phyloP scores from a whole-genome alignment of 2,797 vertebrate genomes.

The Tympanoctomys barrerae region DNA sequence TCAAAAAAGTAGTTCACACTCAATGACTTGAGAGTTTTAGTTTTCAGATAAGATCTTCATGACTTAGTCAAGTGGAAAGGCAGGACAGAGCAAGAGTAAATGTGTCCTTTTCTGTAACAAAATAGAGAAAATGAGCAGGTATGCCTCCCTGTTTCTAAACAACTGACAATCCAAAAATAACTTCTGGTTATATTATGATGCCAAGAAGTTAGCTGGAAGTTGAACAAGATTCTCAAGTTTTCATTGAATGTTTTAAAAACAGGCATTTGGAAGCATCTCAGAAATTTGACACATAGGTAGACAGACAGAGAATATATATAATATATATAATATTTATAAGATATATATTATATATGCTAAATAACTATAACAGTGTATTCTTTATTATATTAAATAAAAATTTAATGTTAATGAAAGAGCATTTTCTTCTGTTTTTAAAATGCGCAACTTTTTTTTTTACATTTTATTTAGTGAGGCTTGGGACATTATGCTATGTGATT shows the following conservation, averaged over 20 bases:
- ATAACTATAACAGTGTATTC: slow-evolving; percentile 41
- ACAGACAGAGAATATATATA: too few species aligned
- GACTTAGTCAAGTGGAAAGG: background rate
- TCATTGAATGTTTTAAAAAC: slow-evolving; percentile 58
- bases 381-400: slow-evolving; percentile 34
- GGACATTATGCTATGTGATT: slow-evolving; percentile 64
- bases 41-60: background rate
- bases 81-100: background rate
- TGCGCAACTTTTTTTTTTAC: background rate
- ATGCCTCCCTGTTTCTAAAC: background rate
- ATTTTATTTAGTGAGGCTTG: slow-evolving; percentile 73
- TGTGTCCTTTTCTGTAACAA: background rate
- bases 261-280: slow-evolving; percentile 4
- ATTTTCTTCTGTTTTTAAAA: slow-evolving; percentile 41
- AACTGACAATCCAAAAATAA: slow-evolving; percentile 50
- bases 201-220: slow-evolving; percentile 38
- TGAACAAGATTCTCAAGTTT: slow-evolving; percentile 29
- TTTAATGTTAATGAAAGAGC: slow-evolving; percentile 32
- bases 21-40: background rate
- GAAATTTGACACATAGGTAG: background rate
- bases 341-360: background rate
- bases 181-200: background rate
- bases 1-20: background rate
- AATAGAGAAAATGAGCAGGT: background rate
- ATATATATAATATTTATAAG: too few species aligned